A percentile compares a stretch with the other conserved stretches of the same genome.
These are phyloP conservation scores for Cristatella mucedo DNA, from an alignment of 2,888 invertebrate species.

Conservation along the genomic window DNA sequence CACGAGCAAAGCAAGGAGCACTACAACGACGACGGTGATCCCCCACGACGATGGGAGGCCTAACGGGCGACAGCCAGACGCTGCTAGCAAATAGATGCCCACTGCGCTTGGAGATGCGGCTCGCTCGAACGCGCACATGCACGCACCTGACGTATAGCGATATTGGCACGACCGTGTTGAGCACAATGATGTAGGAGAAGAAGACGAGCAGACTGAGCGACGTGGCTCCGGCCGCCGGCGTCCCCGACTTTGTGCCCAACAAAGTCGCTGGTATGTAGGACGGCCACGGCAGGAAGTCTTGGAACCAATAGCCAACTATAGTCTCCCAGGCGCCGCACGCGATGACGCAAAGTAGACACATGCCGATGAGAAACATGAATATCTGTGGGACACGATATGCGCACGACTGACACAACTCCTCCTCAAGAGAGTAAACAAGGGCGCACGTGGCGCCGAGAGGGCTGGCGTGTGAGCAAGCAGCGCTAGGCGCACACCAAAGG, in stretches of 20 bases:
- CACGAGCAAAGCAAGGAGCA: too few relatives aligned
- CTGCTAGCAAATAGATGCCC: too few relatives aligned
- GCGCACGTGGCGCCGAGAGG: too few relatives aligned
- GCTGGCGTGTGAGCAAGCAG: too few relatives aligned
- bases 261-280: constrained; percentile 55
- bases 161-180: constrained; percentile 99
- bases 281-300: constrained; percentile 86
- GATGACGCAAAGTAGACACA: constrained; percentile 93
- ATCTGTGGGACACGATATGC: too few relatives aligned
- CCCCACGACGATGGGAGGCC: too few relatives aligned
- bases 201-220: constrained; percentile 89
- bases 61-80: too few relatives aligned
- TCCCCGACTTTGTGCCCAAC: constrained; percentile 15
- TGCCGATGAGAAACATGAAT: constrained; percentile 86
- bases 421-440: background rate
- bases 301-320: constrained; percentile 49
- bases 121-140: too few relatives aligned
- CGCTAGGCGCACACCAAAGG: too few relatives aligned
- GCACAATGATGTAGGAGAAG: constrained; percentile 96
- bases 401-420: background rate
- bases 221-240: constrained; percentile 37
- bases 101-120: too few relatives aligned
- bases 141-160: constrained; percentile 85
- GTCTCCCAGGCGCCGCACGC: constrained; percentile 97
- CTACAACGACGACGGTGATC: too few relatives aligned